Evolutionary conservation across 2,113 vertebrate species (phyloP).

Genomic region (Actenoides lindsayi): DNA sequence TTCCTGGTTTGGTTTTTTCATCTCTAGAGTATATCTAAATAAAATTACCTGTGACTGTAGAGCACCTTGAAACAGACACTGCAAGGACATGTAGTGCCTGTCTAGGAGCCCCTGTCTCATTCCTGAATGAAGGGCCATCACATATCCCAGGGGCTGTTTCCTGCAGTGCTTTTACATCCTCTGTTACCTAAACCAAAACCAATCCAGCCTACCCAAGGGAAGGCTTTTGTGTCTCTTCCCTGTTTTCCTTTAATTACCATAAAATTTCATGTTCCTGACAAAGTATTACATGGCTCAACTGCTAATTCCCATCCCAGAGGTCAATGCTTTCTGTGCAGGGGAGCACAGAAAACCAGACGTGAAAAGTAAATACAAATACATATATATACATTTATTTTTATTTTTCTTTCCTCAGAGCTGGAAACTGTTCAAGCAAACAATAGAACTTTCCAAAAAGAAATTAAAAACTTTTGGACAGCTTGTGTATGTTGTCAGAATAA

Average conservation of each 20-base stretch:
- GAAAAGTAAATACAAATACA: not conserved
- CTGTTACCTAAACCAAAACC: not conserved
- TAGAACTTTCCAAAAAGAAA: slow-evolving; percentile 13
- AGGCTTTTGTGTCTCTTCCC: not conserved
- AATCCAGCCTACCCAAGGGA: not conserved
- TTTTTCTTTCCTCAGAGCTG: not conserved
- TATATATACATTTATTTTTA: not conserved
- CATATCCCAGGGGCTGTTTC: not conserved
- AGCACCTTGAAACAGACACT: not conserved
- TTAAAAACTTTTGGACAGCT: not conserved
- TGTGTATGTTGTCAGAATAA: not conserved
- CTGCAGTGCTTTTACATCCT: not conserved
- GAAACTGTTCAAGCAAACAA: slow-evolving; percentile 20
- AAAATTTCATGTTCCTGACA: not conserved
- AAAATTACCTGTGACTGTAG: not conserved
- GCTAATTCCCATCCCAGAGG: not conserved
- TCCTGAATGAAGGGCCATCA: not conserved
- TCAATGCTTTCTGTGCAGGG: not conserved
- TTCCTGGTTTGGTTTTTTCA: not conserved
- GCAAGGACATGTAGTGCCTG: fast-evolving
- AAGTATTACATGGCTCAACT: not conserved
- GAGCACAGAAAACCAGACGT: slow-evolving; percentile 4
- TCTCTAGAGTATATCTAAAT: not conserved
- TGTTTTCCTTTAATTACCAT: not conserved
- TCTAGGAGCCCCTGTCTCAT: fast-evolving